A percentile compares a stretch with the other conserved stretches of the same genome.
Evolutionary conservation across 2,888 invertebrate species (phyloP).

Genomic region (Nymphalis polychloros): DNA sequence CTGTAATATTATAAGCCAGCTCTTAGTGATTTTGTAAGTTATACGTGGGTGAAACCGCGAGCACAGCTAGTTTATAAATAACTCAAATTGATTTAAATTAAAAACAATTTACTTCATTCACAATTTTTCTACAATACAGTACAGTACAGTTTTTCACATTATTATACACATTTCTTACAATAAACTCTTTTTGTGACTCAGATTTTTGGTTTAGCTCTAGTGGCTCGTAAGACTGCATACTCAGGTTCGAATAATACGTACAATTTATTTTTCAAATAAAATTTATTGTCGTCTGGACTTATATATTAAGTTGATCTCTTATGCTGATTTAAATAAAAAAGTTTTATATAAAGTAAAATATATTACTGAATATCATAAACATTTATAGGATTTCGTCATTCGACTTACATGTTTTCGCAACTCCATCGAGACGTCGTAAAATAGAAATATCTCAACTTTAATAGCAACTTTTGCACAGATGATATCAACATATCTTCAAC

Average conservation of each 20-base stretch:
- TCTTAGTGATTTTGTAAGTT: no score
- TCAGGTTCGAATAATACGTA: not conserved
- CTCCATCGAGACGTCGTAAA: slow-evolving; percentile 15
- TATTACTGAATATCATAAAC: slow-evolving; percentile 18
- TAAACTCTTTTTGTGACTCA: no score
- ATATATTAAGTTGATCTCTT: no score
- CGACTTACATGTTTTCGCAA: slow-evolving; percentile 19
- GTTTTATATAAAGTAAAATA: slow-evolving; percentile 11
- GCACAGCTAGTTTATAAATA: no score
- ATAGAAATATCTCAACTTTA: slow-evolving; percentile 14
- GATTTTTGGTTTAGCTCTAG: no score
- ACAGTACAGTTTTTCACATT: not conserved
- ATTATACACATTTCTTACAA: not conserved
- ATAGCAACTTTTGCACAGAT: slow-evolving; percentile 4
- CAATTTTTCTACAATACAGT: no score
- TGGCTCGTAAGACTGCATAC: no score
- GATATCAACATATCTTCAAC: not conserved
- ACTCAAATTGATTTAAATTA: no score
- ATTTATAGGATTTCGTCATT: slow-evolving; percentile 16
- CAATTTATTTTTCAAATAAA: not conserved
- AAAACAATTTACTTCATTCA: no score
- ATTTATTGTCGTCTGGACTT: not conserved
- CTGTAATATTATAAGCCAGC: no score
- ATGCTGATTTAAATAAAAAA: not conserved
- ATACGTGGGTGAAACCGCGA: no score